Conservation (phyloP, 2,113 vertebrate genomes). For the Equus przewalskii region DNA sequence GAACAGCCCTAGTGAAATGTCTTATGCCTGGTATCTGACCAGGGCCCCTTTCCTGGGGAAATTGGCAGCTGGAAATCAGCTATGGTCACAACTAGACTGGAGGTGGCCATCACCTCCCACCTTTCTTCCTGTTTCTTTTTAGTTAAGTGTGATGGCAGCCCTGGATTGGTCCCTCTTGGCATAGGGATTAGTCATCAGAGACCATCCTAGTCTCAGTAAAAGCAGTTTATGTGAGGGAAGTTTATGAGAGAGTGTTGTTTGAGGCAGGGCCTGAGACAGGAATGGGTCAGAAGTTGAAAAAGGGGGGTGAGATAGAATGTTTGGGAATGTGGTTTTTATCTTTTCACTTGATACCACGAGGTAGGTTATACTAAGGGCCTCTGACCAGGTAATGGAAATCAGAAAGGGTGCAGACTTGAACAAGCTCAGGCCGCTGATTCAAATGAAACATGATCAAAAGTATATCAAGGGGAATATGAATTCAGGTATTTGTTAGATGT, state of each 20-base stretch:
- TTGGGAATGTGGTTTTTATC: conserved; percentile 34
- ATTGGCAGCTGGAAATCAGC: conserved; percentile 48
- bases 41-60: conserved; percentile 41
- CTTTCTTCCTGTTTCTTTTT: conserved; percentile 56
- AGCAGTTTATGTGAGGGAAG: neutral
- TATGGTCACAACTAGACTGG: neutral
- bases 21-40: conserved; percentile 48
- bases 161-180: neutral
- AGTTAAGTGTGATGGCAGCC: neutral
- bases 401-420: neutral
- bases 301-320: conserved; percentile 9
- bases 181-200: conserved; percentile 56
- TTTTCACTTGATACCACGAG: conserved; percentile 42
- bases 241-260: neutral
- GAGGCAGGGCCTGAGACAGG: neutral
- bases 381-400: neutral
- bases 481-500: conserved; percentile 45
- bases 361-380: conserved; percentile 26
- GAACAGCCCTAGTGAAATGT: conserved; percentile 53
- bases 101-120: conserved; percentile 53
- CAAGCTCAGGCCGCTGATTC: neutral
- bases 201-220: conserved; percentile 31
- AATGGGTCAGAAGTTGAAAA: conserved; percentile 4
- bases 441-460: conserved; percentile 43
- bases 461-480: neutral